These are phyloP conservation scores for Bombus fervidus DNA, from an alignment of 1,140 invertebrate genomes.

Conservation along the genomic window DNA sequence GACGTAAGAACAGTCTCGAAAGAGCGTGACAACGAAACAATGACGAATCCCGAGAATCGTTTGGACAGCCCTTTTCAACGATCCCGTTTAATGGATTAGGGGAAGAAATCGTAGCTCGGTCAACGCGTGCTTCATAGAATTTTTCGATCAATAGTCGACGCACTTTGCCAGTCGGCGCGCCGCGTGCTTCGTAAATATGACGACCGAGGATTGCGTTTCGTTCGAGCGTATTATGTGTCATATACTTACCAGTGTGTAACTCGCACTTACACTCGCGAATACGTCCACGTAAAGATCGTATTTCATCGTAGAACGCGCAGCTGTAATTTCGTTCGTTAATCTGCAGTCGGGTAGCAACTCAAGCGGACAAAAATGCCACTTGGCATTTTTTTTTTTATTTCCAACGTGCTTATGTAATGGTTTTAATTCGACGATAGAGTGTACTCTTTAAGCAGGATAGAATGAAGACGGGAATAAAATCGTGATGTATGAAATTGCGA, in stretches of 20 bases:
- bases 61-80: constrained; percentile 31
- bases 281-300: neutral
- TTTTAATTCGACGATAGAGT: neutral
- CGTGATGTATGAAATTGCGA: too few species aligned
- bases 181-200: constrained; percentile 16
- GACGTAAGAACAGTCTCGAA: neutral
- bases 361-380: neutral
- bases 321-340: neutral
- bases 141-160: constrained; percentile 41
- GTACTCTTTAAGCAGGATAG: too few species aligned
- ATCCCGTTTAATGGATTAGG: constrained; percentile 31
- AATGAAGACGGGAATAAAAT: neutral
- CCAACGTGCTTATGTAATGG: neutral
- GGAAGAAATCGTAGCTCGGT: constrained; percentile 23
- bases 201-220: constrained; percentile 16
- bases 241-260: neutral
- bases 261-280: too few species aligned
- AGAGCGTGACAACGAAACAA: neutral
- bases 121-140: constrained; percentile 9
- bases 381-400: neutral
- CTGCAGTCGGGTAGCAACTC: neutral
- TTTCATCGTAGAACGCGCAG: neutral
- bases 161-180: neutral
- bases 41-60: neutral
- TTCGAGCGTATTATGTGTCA: constrained; percentile 9